phyloP scores from a whole-genome alignment of 2,888 invertebrate species.

The Leptopilina syphax region DNA sequence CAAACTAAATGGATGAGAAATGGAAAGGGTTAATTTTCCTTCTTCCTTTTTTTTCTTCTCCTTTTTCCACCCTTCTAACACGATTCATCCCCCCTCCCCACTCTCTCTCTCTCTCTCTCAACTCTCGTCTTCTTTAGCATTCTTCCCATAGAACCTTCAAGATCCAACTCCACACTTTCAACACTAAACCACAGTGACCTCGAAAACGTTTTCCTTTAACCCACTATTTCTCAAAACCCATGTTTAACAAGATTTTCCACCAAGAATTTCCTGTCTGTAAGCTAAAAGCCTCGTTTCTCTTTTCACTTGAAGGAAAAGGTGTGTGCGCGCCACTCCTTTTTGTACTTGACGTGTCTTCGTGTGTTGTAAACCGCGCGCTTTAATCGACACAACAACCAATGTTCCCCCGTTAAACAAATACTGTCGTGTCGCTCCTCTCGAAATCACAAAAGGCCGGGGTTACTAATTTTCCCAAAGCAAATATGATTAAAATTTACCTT shows the following conservation, averaged over 20 bases:
- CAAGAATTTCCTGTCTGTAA: constrained; percentile 1
- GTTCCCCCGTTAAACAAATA: background rate
- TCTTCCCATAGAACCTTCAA: background rate
- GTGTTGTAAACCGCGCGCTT: constrained; percentile 13
- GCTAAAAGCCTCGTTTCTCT: constrained; percentile 6
- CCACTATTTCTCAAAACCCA: background rate
- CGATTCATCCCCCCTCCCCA: constrained; percentile 49
- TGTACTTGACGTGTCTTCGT: constrained; percentile 5
- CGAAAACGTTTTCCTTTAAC: constrained; percentile 29
- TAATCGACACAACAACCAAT: background rate
- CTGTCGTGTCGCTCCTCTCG: background rate
- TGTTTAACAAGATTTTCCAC: background rate
- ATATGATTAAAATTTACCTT: background rate
- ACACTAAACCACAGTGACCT: constrained; percentile 2
- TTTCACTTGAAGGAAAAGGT: constrained; percentile 6
- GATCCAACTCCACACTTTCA: background rate
- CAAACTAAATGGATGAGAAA: constrained; percentile 52
- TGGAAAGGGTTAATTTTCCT: constrained; percentile 47
- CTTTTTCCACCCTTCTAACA: constrained; percentile 39
- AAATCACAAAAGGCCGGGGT: background rate
- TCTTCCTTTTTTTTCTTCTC: constrained; percentile 34
- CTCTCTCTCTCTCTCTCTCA: constrained; percentile 1
- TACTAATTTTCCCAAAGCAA: background rate
- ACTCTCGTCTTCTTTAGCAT: constrained; percentile 41
- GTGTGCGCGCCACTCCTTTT: background rate